Conservation (phyloP, 2,888 invertebrate genomes). For the Rhimphoctona megacephalus region DNA sequence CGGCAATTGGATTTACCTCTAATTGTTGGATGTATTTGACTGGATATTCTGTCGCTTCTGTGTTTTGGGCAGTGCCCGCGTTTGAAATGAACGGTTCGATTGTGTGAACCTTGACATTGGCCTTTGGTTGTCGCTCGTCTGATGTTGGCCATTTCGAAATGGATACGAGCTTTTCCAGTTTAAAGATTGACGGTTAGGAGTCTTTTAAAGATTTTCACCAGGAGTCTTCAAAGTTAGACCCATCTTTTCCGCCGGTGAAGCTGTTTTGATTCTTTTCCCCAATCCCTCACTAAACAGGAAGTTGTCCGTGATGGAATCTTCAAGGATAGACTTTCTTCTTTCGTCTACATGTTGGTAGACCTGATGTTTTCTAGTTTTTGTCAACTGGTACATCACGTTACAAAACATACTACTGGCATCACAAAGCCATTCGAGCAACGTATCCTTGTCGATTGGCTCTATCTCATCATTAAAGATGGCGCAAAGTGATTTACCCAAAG, state of each 20-base stretch:
- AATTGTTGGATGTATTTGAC: neutral
- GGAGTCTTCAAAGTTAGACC: neutral
- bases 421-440: too few species aligned
- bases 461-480: slow-evolving; percentile 45
- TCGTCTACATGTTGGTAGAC: too few species aligned
- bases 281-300: too few species aligned
- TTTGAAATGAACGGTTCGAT: neutral
- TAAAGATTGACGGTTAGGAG: neutral
- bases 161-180: slow-evolving; percentile 17
- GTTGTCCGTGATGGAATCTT: too few species aligned
- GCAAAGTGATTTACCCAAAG: slow-evolving; percentile 24
- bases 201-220: neutral
- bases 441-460: too few species aligned
- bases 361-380: too few species aligned
- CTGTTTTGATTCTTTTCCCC: too few species aligned
- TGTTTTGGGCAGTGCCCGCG: neutral
- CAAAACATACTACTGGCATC: too few species aligned
- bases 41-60: neutral
- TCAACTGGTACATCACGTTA: too few species aligned
- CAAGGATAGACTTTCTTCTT: too few species aligned
- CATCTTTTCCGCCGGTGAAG: slow-evolving; percentile 14
- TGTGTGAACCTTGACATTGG: neutral
- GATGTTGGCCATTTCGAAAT: too few species aligned
- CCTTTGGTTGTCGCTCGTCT: neutral
- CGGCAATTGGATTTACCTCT: too few species aligned